Evolutionary conservation across 37 sponge, comb jelly and placozoan species (phyloP).

Genomic region (Lycopodina hypogea): DNA sequence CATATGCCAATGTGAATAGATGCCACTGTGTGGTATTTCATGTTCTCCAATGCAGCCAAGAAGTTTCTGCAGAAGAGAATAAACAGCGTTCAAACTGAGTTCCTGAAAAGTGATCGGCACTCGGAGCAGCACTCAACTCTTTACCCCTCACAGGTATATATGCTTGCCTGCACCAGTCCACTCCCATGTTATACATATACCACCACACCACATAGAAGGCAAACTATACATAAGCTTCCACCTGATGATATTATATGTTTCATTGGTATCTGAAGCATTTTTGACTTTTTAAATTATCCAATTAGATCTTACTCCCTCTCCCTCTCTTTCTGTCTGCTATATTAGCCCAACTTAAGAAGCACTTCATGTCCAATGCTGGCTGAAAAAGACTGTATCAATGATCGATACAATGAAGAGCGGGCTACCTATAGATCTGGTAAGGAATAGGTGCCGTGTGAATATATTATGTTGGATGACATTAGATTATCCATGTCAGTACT

Average conservation of each 20-base stretch:
- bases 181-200: too few relatives aligned
- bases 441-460: too few relatives aligned
- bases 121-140: background rate
- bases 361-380: constrained; percentile 24
- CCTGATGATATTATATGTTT: too few relatives aligned
- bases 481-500: too few relatives aligned
- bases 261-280: too few relatives aligned
- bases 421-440: too few relatives aligned
- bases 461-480: too few relatives aligned
- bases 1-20: too few relatives aligned
- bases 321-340: constrained; percentile 9
- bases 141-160: background rate
- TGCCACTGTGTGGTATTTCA: too few relatives aligned
- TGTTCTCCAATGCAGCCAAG: background rate
- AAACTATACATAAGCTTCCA: too few relatives aligned
- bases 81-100: background rate
- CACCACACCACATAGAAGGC: too few relatives aligned
- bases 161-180: background rate
- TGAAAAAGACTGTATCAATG: background rate
- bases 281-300: background rate
- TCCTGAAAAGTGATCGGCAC: background rate
- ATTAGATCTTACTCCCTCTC: background rate
- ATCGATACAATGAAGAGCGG: too few relatives aligned
- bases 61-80: background rate
- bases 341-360: constrained; percentile 11